Base-by-base conservation (phyloP, 1,140 invertebrate species). In the Micrasema minimum region DNA sequence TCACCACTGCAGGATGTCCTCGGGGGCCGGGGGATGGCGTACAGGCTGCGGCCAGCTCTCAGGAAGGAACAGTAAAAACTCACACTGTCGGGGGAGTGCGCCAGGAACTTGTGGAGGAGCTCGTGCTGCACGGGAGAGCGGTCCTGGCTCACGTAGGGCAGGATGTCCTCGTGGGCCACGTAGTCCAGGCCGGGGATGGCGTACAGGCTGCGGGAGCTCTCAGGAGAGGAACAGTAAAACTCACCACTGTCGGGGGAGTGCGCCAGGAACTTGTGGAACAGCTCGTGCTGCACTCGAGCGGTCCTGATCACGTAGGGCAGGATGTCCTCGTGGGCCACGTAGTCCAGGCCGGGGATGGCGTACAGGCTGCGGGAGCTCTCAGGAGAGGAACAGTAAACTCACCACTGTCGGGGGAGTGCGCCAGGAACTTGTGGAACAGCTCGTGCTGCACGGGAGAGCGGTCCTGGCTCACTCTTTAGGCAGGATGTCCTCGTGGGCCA, bases 151-250 rank as follows among this genome's bases (percentile, higher is more conserved):
- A 88, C 87, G 80, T 96, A 96, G 0, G 94, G 94, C 75, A 95
- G 88, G 69, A 96, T 92, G 80, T n/a, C n/a, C 83, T 98, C 95
- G 79, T 99, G 97, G 2, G 95, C 93, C 16, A 98, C 96, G 85
- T 99, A 99, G 85, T 99, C 96, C 18, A 99, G 80, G 11, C 96
- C 96, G 35, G 96, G 96, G 76, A 98, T 97, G 0, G 96, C 95
- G 84, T 98, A 98, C 6, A 98, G 82, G 81, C 93, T 95, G 38
- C 94, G 87, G 78, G 93, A 96, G 14, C 94, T 96, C 80, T 98
- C 96, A n/a, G n/a, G n/a, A n/a, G n/a, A n/a, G n/a, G n/a, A n/a
- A n/a, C n/a, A n/a, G n/a, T n/a, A n/a, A n/a, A n/a, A n/a, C 31
- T 75, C 79, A 92, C 91, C 90, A 89, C 89, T 91, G 65, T 93